A percentile compares a stretch with the other conserved stretches of the same genome.
These are phyloP conservation scores for Coelinius sp. DNA, from an alignment of 2,888 invertebrate species.

Conservation along the genomic window DNA sequence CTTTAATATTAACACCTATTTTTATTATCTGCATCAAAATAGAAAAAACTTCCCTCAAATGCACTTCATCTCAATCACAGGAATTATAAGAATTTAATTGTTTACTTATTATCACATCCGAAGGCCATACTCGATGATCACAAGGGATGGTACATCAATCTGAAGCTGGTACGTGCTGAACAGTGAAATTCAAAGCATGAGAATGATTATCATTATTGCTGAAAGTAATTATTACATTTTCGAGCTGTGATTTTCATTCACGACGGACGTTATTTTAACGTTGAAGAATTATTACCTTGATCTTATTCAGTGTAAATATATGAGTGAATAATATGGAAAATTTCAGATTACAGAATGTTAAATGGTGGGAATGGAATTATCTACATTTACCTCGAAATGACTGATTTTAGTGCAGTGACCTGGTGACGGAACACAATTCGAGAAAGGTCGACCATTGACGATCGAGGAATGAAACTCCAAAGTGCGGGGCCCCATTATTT, in stretches of 20 bases:
- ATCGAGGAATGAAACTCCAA: background rate
- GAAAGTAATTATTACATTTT: background rate
- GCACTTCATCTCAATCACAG: background rate
- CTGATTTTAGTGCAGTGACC: background rate
- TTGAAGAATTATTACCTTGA: background rate
- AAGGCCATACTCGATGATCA: background rate
- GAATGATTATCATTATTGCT: background rate
- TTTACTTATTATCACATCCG: background rate
- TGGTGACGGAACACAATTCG: background rate
- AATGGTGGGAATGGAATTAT: background rate
- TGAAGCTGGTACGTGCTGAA: background rate
- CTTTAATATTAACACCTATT: no score
- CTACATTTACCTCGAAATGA: background rate
- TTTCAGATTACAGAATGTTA: background rate
- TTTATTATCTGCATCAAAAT: no score
- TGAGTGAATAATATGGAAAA: background rate
- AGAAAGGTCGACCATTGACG: background rate
- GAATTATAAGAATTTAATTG: background rate
- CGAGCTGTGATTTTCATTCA: background rate
- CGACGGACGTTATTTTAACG: background rate
- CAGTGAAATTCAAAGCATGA: background rate
- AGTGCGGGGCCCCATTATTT: background rate
- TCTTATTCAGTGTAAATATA: background rate
- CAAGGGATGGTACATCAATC: background rate
- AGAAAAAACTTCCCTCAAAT: background rate